Percentiles rank a stretch among this genome's conserved stretches.
Evolutionary conservation across 2,888 invertebrate genomes (phyloP).

Genomic region (Dynastes grantii): DNA sequence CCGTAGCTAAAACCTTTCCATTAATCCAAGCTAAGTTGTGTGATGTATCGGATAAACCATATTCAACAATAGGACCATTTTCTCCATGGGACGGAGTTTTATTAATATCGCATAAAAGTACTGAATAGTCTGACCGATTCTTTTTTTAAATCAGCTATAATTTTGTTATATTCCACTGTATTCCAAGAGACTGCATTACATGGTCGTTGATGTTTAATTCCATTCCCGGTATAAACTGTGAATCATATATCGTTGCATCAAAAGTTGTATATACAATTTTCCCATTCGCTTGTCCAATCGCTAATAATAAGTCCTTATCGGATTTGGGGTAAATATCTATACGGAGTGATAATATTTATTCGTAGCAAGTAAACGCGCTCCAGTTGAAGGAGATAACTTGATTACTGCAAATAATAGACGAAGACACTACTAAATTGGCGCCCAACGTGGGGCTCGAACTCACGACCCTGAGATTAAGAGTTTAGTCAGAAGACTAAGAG

Average conservation of each 20-base stretch:
- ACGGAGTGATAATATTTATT: slow-evolving; percentile 83
- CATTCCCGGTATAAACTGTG: slow-evolving; percentile 79
- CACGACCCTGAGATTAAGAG: slow-evolving; percentile 77
- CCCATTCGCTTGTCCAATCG: slow-evolving; percentile 93
- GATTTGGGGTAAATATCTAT: slow-evolving; percentile 88
- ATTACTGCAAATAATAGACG: slow-evolving; percentile 71
- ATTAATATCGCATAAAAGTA: slow-evolving; percentile 90
- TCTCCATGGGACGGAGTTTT: slow-evolving; percentile 58
- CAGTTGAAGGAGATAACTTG: slow-evolving; percentile 79
- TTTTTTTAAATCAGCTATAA: slow-evolving; percentile 92
- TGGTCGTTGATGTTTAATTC: slow-evolving; percentile 87
- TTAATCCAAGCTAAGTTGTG: slow-evolving; percentile 90
- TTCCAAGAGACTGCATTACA: slow-evolving; percentile 94
- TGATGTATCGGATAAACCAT: slow-evolving; percentile 87
- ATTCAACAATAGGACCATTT: slow-evolving; percentile 75
- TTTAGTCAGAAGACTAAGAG: slow-evolving; percentile 58
- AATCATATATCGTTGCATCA: slow-evolving; percentile 79
- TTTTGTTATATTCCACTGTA: slow-evolving; percentile 83
- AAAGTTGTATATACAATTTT: slow-evolving; percentile 87
- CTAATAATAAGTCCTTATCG: slow-evolving; percentile 85
- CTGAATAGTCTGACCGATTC: slow-evolving; percentile 89
- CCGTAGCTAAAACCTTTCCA: slow-evolving; percentile 85
- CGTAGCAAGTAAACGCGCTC: slow-evolving; percentile 81
- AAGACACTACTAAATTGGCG: slow-evolving; percentile 59
- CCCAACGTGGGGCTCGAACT: slow-evolving; percentile 79